These are phyloP conservation scores for Spondyliosoma cantharus DNA, from an alignment of 2,797 vertebrate species.

Conservation along the genomic window DNA sequence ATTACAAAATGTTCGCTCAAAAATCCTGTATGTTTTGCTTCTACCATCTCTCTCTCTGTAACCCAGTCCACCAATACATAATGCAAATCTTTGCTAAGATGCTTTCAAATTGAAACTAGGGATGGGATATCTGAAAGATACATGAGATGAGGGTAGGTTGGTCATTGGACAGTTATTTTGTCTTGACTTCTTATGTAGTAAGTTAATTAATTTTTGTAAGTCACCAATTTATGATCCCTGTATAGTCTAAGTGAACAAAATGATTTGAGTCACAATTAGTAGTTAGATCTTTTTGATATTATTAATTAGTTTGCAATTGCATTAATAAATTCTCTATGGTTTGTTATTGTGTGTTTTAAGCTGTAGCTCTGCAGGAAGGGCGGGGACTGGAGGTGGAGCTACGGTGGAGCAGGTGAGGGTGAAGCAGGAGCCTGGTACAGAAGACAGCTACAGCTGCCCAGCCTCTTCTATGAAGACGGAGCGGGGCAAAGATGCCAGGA, in stretches of 20 bases:
- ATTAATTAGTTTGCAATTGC: not conserved
- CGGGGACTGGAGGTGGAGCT: slow-evolving; percentile 82
- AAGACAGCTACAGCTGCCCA: slow-evolving; percentile 91
- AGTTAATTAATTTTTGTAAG: no score
- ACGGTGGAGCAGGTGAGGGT: slow-evolving; percentile 91
- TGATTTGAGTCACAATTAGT: not conserved
- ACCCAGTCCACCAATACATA: not conserved
- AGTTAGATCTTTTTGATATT: not conserved
- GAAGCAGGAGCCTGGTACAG: slow-evolving; percentile 94
- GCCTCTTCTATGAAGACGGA: slow-evolving; percentile 89
- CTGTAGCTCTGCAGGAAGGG: slow-evolving; percentile 93
- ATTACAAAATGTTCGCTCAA: not conserved
- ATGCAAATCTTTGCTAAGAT: not conserved
- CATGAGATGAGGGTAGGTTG: not conserved
- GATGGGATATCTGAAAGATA: not conserved
- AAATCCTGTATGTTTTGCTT: not conserved
- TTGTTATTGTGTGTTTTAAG: slow-evolving; percentile 74
- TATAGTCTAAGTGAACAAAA: not conserved
- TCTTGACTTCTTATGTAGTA: not conserved
- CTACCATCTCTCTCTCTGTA: not conserved
- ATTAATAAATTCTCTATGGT: not conserved
- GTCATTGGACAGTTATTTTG: not conserved
- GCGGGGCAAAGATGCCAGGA: slow-evolving; percentile 90
- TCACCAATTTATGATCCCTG: not conserved
- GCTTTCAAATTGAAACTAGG: not conserved